Base-by-base conservation (phyloP, 1,140 invertebrate genomes). In the Lutraria rhynchaena region DNA sequence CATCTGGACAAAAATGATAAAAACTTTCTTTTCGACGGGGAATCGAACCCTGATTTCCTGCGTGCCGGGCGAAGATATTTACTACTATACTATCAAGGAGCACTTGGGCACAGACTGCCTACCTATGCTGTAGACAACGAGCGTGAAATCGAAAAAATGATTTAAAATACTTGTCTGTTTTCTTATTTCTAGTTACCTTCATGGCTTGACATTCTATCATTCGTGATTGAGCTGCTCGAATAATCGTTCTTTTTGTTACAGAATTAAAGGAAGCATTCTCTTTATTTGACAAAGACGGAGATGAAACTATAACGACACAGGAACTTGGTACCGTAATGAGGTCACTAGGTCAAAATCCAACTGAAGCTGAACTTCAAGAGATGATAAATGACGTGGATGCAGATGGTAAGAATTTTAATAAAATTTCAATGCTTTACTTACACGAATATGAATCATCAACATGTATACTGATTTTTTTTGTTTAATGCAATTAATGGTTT, bases 331-430 rank as follows among this genome's bases (percentile, higher is more conserved):
- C 98, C 89, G 98, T 99, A 77, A 99, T 99, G 98, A 94, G 98
- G 90, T 99, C 98, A 65, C 94, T 99, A 91, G 98, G 98, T 87
- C 98, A 99, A 94, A n/a, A n/a, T n/a, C n/a, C n/a, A n/a, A n/a
- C n/a, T n/a, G n/a, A n/a, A n/a, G n/a, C n/a, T n/a, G n/a, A n/a
- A n/a, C n/a, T n/a, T n/a, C n/a, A n/a, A n/a, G n/a, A n/a, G n/a
- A n/a, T n/a, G n/a, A n/a, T n/a, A 99, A 99, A 99, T 93, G 98
- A 99, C 95, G 98, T 99, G 84, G 98, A 99, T 94, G 98, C 98
- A 89, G 98, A 99, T 93, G 98, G 98, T 99, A 94, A 93, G 95
- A 94, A 81, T 49, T 41, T 2, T 49, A 9, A 22, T 24, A 3
- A 1, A 51, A 22, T 27, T 24, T 17, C 22, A 61, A 3, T 31